A percentile compares a stretch with the other conserved stretches of the same genome.
Evolutionary conservation across 2,888 invertebrate genomes (phyloP).

Genomic region (Thereva nobilitata): DNA sequence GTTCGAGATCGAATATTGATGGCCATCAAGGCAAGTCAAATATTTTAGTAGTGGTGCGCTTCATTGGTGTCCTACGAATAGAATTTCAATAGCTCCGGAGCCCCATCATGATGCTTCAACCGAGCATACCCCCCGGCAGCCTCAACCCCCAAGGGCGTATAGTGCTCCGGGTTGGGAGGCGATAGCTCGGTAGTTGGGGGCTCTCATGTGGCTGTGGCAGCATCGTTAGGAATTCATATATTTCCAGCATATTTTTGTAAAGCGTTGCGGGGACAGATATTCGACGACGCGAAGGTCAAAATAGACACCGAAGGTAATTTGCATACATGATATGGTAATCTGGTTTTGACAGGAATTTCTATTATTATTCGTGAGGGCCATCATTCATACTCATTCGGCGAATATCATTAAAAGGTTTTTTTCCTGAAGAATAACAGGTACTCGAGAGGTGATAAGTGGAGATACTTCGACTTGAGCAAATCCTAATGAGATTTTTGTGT

Average conservation of each 20-base stretch:
- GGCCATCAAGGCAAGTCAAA: conserved; percentile 27
- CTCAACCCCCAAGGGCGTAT: too few relatives aligned
- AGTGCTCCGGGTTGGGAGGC: too few relatives aligned
- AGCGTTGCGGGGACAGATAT: not conserved
- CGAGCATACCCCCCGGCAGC: too few relatives aligned
- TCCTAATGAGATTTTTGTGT: too few relatives aligned
- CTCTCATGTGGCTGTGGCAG: conserved; percentile 18
- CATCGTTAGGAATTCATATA: conserved; percentile 28
- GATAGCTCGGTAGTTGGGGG: conserved; percentile 5
- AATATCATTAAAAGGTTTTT: too few relatives aligned
- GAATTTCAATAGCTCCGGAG: conserved; percentile 12
- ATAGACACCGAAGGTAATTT: conserved; percentile 18
- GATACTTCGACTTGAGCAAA: too few relatives aligned
- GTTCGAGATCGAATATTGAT: conserved; percentile 22
- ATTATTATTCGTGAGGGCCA: conserved; percentile 22
- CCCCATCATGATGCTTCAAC: too few relatives aligned
- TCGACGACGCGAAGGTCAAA: conserved; percentile 17
- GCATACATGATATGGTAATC: conserved; percentile 31
- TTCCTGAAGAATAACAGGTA: too few relatives aligned
- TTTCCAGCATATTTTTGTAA: conserved; percentile 9
- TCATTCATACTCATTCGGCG: conserved; percentile 1
- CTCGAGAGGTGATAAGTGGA: too few relatives aligned
- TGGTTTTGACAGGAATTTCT: conserved; percentile 28
- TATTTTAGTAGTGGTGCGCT: conserved; percentile 24
- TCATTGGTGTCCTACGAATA: conserved; percentile 18